These are phyloP conservation scores for Cyanoramphus novaezelandiae DNA, from an alignment of 2,113 vertebrate genomes.

Conservation along the genomic window DNA sequence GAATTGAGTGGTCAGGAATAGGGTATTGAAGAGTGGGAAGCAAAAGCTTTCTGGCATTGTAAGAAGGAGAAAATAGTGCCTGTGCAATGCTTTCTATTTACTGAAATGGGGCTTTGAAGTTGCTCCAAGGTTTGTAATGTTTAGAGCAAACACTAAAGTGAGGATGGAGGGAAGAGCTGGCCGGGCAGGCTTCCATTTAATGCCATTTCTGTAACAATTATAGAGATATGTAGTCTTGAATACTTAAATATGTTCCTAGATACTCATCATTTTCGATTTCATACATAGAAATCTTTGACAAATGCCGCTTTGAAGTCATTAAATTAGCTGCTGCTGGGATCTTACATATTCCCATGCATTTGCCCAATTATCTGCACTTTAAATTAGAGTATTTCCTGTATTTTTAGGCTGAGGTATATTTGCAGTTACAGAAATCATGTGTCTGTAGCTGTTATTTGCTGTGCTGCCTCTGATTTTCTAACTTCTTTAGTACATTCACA, in stretches of 20 bases:
- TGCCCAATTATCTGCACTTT: neutral
- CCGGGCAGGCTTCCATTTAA: neutral
- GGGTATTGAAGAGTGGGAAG: neutral
- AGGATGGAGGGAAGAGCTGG: neutral
- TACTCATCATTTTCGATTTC: neutral
- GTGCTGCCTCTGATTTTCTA: neutral
- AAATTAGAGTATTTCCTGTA: neutral
- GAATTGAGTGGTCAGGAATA: neutral
- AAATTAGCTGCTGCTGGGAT: neutral
- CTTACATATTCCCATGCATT: neutral
- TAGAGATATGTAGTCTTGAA: neutral
- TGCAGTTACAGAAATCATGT: neutral
- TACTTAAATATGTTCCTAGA: neutral
- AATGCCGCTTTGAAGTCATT: slow-evolving; percentile 1
- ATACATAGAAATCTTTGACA: neutral
- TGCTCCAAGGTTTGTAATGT: neutral
- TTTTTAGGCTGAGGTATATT: neutral
- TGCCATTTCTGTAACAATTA: neutral
- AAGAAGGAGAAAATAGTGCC: neutral
- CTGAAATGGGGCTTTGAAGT: neutral
- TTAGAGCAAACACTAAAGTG: neutral
- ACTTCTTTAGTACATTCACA: neutral
- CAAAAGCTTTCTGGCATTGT: neutral
- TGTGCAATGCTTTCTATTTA: neutral
- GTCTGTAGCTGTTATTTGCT: neutral